Percentiles rank a stretch among this genome's conserved stretches.
Evolutionary conservation across 2,797 vertebrate genomes (phyloP).

Genomic region (Coluber constrictor): DNA sequence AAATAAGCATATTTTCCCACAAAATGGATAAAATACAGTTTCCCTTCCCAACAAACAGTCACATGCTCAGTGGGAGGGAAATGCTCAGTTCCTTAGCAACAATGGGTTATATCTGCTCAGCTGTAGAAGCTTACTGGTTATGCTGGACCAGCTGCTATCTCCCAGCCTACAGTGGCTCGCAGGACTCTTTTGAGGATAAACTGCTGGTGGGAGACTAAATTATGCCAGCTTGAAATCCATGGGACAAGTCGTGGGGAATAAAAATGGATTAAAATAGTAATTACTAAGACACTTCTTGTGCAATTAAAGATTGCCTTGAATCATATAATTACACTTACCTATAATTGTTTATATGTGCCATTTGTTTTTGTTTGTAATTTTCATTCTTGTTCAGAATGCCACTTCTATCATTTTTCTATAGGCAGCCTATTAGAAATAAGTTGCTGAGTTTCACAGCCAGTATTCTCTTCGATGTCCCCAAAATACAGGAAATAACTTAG

Average conservation of each 20-base stretch:
- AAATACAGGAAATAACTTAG: constrained; percentile 4
- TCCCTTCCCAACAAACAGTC: not conserved
- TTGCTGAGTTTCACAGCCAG: not conserved
- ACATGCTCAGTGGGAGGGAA: not conserved
- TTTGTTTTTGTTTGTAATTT: constrained; percentile 7
- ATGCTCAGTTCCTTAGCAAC: not conserved
- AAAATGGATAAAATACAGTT: not conserved
- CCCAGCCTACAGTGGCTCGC: not conserved
- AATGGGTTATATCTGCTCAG: not conserved
- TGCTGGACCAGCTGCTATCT: not conserved
- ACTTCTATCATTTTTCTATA: constrained; percentile 1
- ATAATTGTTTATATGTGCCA: not conserved
- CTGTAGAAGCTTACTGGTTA: not conserved
- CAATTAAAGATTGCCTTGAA: not conserved
- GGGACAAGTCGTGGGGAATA: not conserved
- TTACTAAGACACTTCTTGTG: not conserved
- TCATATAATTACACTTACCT: not conserved
- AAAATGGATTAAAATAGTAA: not conserved
- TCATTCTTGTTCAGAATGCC: constrained; percentile 5
- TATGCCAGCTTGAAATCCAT: not conserved
- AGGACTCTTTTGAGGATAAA: not conserved
- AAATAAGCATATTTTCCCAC: not conserved
- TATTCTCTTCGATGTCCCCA: not conserved
- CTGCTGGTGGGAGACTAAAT: not conserved
- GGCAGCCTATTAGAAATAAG: constrained; percentile 3